Base-by-base conservation (phyloP, 2,888 invertebrate genomes). In the Oegoconia quadripuncta region DNA sequence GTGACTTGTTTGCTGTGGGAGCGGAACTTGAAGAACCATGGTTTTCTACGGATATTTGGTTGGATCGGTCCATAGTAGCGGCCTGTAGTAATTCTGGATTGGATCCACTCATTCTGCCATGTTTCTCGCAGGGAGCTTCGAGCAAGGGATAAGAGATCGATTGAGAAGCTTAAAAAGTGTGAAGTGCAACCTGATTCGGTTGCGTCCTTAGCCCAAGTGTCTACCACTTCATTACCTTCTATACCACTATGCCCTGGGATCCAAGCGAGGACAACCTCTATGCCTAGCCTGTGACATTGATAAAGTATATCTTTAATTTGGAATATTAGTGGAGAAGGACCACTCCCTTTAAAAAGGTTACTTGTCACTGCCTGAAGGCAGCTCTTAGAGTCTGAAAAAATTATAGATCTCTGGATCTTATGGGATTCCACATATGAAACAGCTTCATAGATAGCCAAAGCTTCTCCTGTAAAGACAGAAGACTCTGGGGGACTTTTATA, bases 381-480 rank as follows among this genome's bases (percentile, higher is more conserved):
- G 11, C 41, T 41, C 12, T n/a, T 34, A 7, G 38, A 44, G 8
- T 44, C 41, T 2, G 44, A 25, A 3, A 41, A 32, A 6, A 44
- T 34, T 3, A 44, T 6, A 1, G 41, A 17, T 20, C 26, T 37
- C 8, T 23, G 6, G 2, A 44, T n/a, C 6, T 25, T 18, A 20
- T 40, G 40, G 1, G 41, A 44, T 11, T 29, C 18, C 11, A 26
- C 15, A 17, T 38, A 39, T 2, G 13, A 2, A 8, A 44, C 3
- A 3, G 44, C 41, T 22, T 41, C 39, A 1, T 16, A 29, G 14
- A 37, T 30, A 12, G 23, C 41, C 11, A 37, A 8, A 17, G 34
- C 23, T 18, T 42, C 39, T 0, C 36, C 42, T 14, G 36, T 36
- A 17, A 42, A 42, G 8, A 36, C 34, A 2, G 39, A 39, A 1